Conservation (phyloP, 1,140 invertebrate genomes). For the Parasteatoda tepidariorum region DNA sequence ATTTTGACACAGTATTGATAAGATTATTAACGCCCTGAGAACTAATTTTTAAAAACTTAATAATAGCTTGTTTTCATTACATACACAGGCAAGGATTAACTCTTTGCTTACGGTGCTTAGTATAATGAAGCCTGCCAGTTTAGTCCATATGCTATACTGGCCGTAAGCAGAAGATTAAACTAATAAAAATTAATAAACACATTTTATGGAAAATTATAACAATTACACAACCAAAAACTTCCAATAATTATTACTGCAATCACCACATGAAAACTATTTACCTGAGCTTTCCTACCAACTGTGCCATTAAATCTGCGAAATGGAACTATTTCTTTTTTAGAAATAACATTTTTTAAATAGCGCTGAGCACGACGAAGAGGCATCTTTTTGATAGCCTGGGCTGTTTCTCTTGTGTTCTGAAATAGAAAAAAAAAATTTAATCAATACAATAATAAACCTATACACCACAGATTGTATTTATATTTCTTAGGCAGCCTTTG, state of each 20-base stretch:
- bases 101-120: too few relatives aligned
- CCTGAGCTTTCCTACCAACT: slow-evolving; percentile 95
- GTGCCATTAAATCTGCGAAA: slow-evolving; percentile 98
- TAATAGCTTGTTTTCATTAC: not conserved
- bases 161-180: too few relatives aligned
- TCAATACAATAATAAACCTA: not conserved
- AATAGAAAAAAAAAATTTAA: slow-evolving; percentile 49
- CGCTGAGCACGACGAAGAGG: slow-evolving; percentile 91
- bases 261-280: slow-evolving; percentile 64
- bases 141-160: too few relatives aligned
- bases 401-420: slow-evolving; percentile 98
- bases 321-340: slow-evolving; percentile 98
- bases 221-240: too few relatives aligned
- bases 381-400: slow-evolving; percentile 95
- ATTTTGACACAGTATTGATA: too few relatives aligned
- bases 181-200: too few relatives aligned
- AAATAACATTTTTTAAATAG: slow-evolving; percentile 96
- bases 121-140: too few relatives aligned
- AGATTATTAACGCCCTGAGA: too few relatives aligned
- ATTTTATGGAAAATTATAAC: too few relatives aligned
- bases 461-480: not conserved
- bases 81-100: not conserved
- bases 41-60: too few relatives aligned
- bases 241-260: too few relatives aligned
- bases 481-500: too few relatives aligned